These are phyloP conservation scores for Crematogaster levior DNA, from an alignment of 2,888 invertebrate species.

Conservation along the genomic window DNA sequence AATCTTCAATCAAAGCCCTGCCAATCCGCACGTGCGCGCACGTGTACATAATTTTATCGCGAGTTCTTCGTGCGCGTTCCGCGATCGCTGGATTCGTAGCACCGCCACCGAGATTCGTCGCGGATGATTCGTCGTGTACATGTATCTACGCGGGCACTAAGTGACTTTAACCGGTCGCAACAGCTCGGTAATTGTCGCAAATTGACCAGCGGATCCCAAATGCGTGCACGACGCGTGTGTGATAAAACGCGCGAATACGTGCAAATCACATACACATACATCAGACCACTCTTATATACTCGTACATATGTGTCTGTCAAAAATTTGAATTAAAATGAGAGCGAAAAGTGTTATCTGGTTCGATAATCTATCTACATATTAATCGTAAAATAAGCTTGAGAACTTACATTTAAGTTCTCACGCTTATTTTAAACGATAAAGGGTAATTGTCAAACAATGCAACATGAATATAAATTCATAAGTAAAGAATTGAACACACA, in stretches of 20 bases:
- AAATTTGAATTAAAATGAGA: background rate
- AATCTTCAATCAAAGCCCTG: background rate
- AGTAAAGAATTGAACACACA: background rate
- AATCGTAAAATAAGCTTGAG: background rate
- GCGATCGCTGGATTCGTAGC: conserved; percentile 2
- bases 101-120: conserved; percentile 30
- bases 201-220: conserved; percentile 77
- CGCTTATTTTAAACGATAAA: too few relatives aligned
- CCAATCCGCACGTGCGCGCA: background rate
- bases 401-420: background rate
- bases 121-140: conserved; percentile 31
- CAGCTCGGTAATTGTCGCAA: conserved; percentile 78
- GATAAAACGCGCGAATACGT: conserved; percentile 9
- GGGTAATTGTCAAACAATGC: background rate
- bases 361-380: background rate
- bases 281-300: background rate
- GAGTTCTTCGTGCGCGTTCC: background rate
- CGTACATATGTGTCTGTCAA: background rate
- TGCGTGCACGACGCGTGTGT: conserved; percentile 32
- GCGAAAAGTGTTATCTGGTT: background rate
- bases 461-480: background rate
- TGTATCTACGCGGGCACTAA: conserved; percentile 64
- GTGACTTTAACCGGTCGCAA: conserved; percentile 77
- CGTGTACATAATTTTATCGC: conserved; percentile 13
- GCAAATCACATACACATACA: conserved; percentile 56